Base-by-base conservation (phyloP, 1,140 invertebrate genomes). In the Melitaea cinxia region DNA sequence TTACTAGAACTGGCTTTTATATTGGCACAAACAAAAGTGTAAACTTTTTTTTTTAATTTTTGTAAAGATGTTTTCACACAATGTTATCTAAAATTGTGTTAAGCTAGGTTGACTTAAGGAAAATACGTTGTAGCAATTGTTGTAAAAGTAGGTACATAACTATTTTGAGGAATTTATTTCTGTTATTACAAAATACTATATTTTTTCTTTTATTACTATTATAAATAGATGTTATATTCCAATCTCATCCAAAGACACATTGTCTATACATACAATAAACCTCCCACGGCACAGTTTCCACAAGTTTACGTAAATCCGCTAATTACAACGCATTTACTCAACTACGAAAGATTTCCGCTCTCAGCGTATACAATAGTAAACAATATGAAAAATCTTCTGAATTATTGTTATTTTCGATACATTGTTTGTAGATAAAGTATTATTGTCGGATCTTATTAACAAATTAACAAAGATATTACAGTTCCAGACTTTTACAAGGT, bases 261-360 rank as follows among this genome's bases (percentile, higher is more conserved):
- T 65, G 63, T 53, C 21, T 7, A 24, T 17, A 47, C 56, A 57
- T 63, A 86, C 83, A 89, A 86, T 88, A 75, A 70, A 66, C 52
- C 65, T 88, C 85, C 72, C 88, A 88, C 85, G 88, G 59, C 85
- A 90, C 64, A 70, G 78, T 88, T 90, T 88, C 85, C 88, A 88
- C 77, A 79, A 63, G 50, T 84, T 88, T 88, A 85, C 85, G 85
- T 83, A 88, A 90, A 88, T 78, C 72, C 52, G 66, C 75, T 86
- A 86, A 83, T 87, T 82, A 81, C 72, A 69, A 64, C 70, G 70
- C 65, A 73, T 83, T 81, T 74, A 79, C 63, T 74, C 73, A 78
- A 65, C 58, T 75, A 70, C 79, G 70, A 42, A 42, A 71, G 71
- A 70, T 82, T 79, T 78, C 77, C 70, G 78, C 69, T 75, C 65